Conservation (phyloP, 92 coral and sea anemone species). For the Epizoanthus illoricatus region DNA sequence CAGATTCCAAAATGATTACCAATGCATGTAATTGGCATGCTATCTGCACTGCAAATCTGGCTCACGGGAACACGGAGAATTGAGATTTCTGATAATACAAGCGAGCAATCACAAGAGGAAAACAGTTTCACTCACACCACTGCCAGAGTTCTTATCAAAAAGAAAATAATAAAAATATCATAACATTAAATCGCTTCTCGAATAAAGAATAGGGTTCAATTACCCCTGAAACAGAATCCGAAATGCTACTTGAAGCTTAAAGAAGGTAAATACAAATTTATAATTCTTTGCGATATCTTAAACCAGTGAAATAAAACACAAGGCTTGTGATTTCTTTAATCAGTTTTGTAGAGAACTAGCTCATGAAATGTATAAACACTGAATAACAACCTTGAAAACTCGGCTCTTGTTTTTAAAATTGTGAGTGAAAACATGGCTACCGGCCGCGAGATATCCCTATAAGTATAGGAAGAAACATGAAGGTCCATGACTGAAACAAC, state of each 20-base stretch:
- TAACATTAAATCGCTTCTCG: slow-evolving; percentile 1
- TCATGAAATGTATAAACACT: too few relatives aligned
- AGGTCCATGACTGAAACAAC: neutral
- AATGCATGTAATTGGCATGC: neutral
- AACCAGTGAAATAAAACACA: neutral
- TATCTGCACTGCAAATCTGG: neutral
- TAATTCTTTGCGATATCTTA: neutral
- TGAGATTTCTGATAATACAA: slow-evolving; percentile 15
- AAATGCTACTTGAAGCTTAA: neutral
- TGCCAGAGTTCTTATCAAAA: neutral
- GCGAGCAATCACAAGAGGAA: neutral
- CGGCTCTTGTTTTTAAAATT: neutral
- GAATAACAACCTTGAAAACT: too few relatives aligned
- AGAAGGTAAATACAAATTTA: neutral
- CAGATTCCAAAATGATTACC: neutral
- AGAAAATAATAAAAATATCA: neutral
- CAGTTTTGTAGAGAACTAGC: too few relatives aligned
- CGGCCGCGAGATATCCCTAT: neutral
- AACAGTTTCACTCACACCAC: neutral
- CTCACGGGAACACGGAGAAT: neutral
- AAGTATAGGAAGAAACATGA: too few relatives aligned
- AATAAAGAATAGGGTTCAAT: slow-evolving; percentile 25
- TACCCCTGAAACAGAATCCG: slow-evolving; percentile 2
- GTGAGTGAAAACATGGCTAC: neutral
- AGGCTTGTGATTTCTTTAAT: too few relatives aligned